Percentiles rank a stretch among this genome's conserved stretches.
phyloP scores from a whole-genome alignment of 2,797 vertebrate species.

The Poeciliopsis turneri region DNA sequence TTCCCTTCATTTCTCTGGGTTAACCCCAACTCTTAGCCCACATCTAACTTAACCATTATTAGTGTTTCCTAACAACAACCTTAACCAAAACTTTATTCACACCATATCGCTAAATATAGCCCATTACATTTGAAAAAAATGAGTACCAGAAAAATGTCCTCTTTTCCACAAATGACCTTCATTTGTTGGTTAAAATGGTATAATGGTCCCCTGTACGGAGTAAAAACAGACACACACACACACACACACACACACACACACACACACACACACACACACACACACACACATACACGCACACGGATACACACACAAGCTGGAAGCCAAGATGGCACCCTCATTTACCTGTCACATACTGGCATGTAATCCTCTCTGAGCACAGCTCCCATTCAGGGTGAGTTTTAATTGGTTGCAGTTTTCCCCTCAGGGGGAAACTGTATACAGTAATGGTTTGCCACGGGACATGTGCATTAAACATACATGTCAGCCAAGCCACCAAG shows the following conservation, averaged over 20 bases:
- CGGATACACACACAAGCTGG: conserved; percentile 15
- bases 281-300: background rate
- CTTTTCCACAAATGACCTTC: too few species aligned
- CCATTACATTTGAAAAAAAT: too few species aligned
- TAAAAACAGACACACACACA: background rate
- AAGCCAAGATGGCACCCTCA: conserved; percentile 26
- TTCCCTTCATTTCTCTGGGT: too few species aligned
- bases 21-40: too few species aligned
- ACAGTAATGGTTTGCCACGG: conserved; percentile 60
- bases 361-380: conserved; percentile 25
- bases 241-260: conserved; percentile 2
- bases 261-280: background rate
- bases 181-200: too few species aligned
- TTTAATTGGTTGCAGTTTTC: conserved; percentile 69
- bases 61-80: too few species aligned
- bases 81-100: too few species aligned
- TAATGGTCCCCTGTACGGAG: too few species aligned
- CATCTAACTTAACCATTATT: too few species aligned
- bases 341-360: conserved; percentile 47
- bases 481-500: conserved; percentile 30
- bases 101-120: too few species aligned
- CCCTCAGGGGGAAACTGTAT: conserved; percentile 39
- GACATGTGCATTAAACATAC: conserved; percentile 57
- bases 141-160: too few species aligned
- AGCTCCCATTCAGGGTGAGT: conserved; percentile 34